Base-by-base conservation (phyloP, 2,113 vertebrate genomes). In the Labeo catla region DNA sequence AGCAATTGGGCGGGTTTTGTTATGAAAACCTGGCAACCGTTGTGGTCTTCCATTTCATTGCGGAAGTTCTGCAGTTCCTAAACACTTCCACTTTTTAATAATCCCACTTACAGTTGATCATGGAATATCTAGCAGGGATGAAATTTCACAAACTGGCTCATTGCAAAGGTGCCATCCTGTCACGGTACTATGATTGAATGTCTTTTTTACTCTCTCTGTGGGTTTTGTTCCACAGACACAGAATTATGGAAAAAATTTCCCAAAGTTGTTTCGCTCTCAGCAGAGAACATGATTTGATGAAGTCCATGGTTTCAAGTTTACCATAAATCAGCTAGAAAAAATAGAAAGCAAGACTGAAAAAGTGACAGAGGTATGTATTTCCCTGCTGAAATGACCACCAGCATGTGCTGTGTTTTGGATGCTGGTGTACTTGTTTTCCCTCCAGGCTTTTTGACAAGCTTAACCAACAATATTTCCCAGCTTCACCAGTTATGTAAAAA, bases 331-430 rank as follows among this genome's bases (percentile, higher is more conserved):
- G 68, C 66, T 2, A 47, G 43, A 52, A 73, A 2, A 73, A 36
- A 68, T 21, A 59, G 19, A 81, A 57, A 81, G 3, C 21, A 28
- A 74, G 68, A 81, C 65, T 28, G 65, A 73, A 70, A 49, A 80
- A 74, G 16, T 81, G 52, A 80, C 54, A 43, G 61, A 78, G n/a
- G 76, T 82, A 84, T 45, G 61, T 76, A 79, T 76, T 73, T 73
- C 45, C 45, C 45, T 1, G 21, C 72, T 74, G 72, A 49, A 74
- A 74, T 49, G 72, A 74, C 45, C 72, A 49, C 45, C 72, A 49
- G 72, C 45, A 74, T 49, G 47, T 74, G 72, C 72, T 49, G 21
- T 49, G 45, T 74, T 74, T 74, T 74, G 2, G 72, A 49, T 49
- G 45, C 72, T 72, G 68, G 68, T 15, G 66, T 36, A 19, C 28